Evolutionary conservation across 2,888 invertebrate genomes (phyloP).

Genomic region (Frankliniella intonsa): DNA sequence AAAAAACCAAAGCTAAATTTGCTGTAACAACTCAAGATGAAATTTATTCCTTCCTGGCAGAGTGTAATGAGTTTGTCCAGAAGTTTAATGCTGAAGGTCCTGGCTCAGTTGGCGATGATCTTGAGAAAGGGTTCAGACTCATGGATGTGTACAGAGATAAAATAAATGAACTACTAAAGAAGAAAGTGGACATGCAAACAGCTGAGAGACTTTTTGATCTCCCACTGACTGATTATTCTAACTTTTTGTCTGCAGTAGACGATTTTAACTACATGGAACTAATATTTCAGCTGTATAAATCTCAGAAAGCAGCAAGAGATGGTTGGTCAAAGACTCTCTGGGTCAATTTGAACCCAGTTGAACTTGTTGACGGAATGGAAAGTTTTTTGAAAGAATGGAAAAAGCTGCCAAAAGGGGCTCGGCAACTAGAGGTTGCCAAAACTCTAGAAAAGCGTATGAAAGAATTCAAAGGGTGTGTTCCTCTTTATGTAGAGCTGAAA

Average conservation of each 20-base stretch:
- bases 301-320: conserved; percentile 71
- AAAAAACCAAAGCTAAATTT: conserved; percentile 81
- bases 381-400: conserved; percentile 73
- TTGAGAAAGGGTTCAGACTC: conserved; percentile 65
- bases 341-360: conserved; percentile 79
- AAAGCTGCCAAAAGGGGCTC: conserved; percentile 62
- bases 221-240: conserved; percentile 75
- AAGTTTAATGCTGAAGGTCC: conserved; percentile 75
- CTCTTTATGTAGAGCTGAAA: conserved; percentile 84
- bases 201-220: conserved; percentile 86
- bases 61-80: conserved; percentile 62
- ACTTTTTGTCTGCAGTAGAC: conserved; percentile 59
- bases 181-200: conserved; percentile 58
- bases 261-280: conserved; percentile 64
- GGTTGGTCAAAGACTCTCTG: conserved; percentile 83
- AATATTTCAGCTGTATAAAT: conserved; percentile 71
- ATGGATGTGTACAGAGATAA: conserved; percentile 61
- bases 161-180: conserved; percentile 62
- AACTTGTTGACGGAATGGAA: conserved; percentile 80
- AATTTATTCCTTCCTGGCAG: conserved; percentile 61
- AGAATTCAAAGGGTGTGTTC: conserved; percentile 80
- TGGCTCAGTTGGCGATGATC: conserved; percentile 68
- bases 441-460: conserved; percentile 78
- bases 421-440: conserved; percentile 57
- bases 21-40: conserved; percentile 72